Evolutionary conservation across 37 sponge, comb jelly and placozoan species (phyloP).

Genomic region (Amphimedon queenslandica): DNA sequence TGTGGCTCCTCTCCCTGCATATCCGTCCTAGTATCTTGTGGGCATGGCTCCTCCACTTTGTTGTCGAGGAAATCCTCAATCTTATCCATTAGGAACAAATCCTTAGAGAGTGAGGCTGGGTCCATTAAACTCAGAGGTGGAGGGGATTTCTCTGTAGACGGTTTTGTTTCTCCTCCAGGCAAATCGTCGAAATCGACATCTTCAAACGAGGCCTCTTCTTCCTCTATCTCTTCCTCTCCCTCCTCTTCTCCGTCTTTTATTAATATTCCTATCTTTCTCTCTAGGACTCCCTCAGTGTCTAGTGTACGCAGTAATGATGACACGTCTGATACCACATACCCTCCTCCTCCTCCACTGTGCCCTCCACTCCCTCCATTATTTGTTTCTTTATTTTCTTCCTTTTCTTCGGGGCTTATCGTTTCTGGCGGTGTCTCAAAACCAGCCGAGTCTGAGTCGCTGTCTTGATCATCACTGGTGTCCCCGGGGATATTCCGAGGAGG

Average conservation of each 20-base stretch:
- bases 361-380: not conserved
- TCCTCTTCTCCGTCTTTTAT: not conserved
- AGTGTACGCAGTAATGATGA: not conserved
- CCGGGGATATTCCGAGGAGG: no score
- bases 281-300: slow-evolving; percentile 1
- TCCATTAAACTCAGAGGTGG: no score
- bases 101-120: no score
- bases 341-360: not conserved
- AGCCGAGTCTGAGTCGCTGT: no score
- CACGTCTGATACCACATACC: not conserved
- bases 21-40: not conserved
- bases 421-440: no score
- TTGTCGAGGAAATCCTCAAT: no score
- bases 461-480: no score
- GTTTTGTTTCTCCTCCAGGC: not conserved
- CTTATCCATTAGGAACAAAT: no score
- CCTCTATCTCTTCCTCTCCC: not conserved
- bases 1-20: not conserved
- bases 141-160: slow-evolving; percentile 1
- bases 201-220: slow-evolving; percentile 1
- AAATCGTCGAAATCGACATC: not conserved
- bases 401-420: no score
- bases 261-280: not conserved
- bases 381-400: not conserved
- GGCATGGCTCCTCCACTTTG: not conserved